These are phyloP conservation scores for Acropora tenuis DNA, from an alignment of 64 coral and sea anemone species.

Conservation along the genomic window DNA sequence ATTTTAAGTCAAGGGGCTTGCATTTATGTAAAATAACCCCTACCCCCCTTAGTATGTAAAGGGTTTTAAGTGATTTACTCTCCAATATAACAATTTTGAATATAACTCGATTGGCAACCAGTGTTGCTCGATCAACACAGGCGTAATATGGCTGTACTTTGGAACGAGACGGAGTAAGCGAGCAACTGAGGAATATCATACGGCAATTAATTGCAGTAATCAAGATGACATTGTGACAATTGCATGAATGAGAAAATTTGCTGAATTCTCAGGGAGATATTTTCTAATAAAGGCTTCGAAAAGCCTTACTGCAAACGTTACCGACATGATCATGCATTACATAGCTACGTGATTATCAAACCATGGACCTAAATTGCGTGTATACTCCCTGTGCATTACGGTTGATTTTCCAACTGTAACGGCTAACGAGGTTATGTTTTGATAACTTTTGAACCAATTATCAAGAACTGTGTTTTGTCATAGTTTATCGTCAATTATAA, in stretches of 20 bases:
- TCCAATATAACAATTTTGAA: background rate
- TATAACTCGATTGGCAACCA: background rate
- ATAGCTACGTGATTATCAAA: background rate
- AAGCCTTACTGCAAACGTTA: background rate
- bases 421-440: background rate
- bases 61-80: background rate
- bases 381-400: background rate
- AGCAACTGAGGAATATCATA: conserved; percentile 44
- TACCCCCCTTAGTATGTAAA: no score
- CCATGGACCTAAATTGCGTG: background rate
- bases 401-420: background rate
- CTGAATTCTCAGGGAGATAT: conserved; percentile 44
- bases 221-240: conserved; percentile 51
- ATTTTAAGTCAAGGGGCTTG: no score
- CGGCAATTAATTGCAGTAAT: conserved; percentile 50
- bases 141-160: conserved; percentile 27
- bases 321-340: background rate
- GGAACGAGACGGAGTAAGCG: conserved; percentile 12
- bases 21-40: no score
- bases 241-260: conserved; percentile 55
- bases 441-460: no score
- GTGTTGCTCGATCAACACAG: background rate
- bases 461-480: no score
- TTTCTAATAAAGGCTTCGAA: conserved; percentile 5
- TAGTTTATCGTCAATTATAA: no score